These are phyloP conservation scores for Esox niger DNA, from an alignment of 2,113 vertebrate genomes.

Conservation along the genomic window DNA sequence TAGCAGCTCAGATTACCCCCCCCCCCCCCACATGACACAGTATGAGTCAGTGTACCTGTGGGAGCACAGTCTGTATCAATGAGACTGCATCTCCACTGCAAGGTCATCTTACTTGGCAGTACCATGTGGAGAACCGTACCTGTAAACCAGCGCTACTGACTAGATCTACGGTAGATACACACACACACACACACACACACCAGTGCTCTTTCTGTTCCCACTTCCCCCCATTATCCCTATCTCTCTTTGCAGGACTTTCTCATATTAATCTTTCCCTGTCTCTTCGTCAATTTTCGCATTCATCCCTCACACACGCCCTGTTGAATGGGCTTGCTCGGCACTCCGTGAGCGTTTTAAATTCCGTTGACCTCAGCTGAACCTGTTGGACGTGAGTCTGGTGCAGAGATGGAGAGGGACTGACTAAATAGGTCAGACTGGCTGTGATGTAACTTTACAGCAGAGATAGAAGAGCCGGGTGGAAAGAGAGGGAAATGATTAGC, in stretches of 20 bases:
- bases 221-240: not conserved
- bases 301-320: constrained; percentile 6
- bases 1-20: not conserved
- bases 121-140: not conserved
- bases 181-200: not conserved
- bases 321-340: constrained; percentile 4
- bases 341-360: constrained; percentile 22
- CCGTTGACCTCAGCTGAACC: constrained; percentile 38
- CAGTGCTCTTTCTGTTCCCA: not conserved
- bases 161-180: not conserved
- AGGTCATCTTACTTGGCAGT: not conserved
- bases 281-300: constrained; percentile 12
- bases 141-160: not conserved
- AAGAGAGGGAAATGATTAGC: constrained; percentile 53
- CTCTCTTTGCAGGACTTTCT: not conserved
- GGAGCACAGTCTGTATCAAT: not conserved
- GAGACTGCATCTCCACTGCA: not conserved
- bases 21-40: not conserved
- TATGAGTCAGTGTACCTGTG: not conserved
- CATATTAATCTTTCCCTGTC: constrained; percentile 1
- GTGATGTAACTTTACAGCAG: constrained; percentile 50
- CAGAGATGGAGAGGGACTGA: constrained; percentile 28
- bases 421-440: constrained; percentile 53
- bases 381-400: constrained; percentile 21
- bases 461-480: too few species aligned